phyloP scores from a whole-genome alignment of 2,113 vertebrate genomes.

The Galemys pyrenaicus region DNA sequence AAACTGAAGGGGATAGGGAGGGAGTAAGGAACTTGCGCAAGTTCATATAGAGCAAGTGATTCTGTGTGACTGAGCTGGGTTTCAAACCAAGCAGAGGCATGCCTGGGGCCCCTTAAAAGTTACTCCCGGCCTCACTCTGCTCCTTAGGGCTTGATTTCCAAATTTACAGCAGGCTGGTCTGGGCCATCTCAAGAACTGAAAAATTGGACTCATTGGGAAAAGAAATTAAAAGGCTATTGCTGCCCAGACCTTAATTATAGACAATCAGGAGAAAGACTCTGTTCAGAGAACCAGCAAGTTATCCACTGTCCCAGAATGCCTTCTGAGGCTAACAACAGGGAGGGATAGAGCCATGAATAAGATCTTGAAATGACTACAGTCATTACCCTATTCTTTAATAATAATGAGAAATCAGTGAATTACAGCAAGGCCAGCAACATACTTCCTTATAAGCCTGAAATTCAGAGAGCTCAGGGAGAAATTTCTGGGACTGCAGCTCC shows the following conservation, averaged over 20 bases:
- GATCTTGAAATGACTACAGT: neutral
- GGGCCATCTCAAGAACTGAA: neutral
- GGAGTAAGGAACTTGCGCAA: neutral
- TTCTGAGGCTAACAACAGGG: neutral
- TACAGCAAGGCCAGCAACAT: neutral
- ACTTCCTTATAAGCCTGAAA: neutral
- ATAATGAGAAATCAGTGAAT: conserved; percentile 47
- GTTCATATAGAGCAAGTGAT: no score
- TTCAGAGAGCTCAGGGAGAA: neutral
- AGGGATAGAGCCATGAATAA: neutral
- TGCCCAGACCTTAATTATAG: neutral
- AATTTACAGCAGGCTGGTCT: neutral
- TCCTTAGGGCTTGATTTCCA: neutral
- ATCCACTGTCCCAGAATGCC: neutral
- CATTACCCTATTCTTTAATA: conserved; percentile 43
- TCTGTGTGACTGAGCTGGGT: neutral
- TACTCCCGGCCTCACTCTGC: neutral
- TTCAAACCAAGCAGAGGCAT: neutral
- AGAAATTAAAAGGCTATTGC: conserved; percentile 53
- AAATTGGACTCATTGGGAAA: neutral
- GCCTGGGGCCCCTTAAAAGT: neutral
- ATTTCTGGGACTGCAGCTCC: neutral
- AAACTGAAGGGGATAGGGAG: neutral
- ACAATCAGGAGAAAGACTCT: neutral
- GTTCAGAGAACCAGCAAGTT: neutral